Base-by-base conservation (phyloP, 2,797 vertebrate species). In the Microctenopoma steveboyesi region DNA sequence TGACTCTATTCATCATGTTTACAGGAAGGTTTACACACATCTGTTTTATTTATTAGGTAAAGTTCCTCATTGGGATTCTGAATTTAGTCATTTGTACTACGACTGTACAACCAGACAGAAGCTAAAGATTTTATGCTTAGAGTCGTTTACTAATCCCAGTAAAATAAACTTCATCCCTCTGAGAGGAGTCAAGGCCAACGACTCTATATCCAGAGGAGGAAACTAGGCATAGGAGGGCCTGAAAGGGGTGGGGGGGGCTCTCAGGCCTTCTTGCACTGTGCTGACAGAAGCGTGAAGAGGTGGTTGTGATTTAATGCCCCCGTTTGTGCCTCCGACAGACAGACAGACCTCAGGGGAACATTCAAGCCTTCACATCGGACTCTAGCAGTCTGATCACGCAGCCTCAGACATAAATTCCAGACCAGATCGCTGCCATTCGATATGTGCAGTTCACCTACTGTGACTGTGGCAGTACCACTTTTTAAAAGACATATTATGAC, bases 231-330 rank as follows among this genome's bases (percentile, higher is more conserved):
- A 39, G n/a, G 47, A 54, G 50, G 37, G 66, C 45, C 42, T 48
- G 53, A 35, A 43, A 40, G 57, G 78, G 58, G 50, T 71, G 56
- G 28, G 30, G 56, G 75, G 78, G 69, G 42, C 65, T 78, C 71
- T 82, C 42, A 67, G 47, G 60, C 56, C 90, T 91, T 92, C 87
- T 93, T 78, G 80, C 87, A 91, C 72, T 66, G 55, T 72, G 81
- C 86, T 86, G 81, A 85, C 72, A 89, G 89, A 85, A 80, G 80
- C 80, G 79, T 74, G 73, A 67, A 71, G 88, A 83, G 83, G 73
- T 46, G 64, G 30, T 35, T 71, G 74, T 87, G 83, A 91, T 92
- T 89, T 83, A 87, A 85, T 80, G 64, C 33, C 61, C 14, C 13
- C n/a, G 45, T 37, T 66, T 42, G 60, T 86, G 83, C 85, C 86